Base-by-base conservation (phyloP, 1,140 invertebrate species). In the Trichonephila inaurata region DNA sequence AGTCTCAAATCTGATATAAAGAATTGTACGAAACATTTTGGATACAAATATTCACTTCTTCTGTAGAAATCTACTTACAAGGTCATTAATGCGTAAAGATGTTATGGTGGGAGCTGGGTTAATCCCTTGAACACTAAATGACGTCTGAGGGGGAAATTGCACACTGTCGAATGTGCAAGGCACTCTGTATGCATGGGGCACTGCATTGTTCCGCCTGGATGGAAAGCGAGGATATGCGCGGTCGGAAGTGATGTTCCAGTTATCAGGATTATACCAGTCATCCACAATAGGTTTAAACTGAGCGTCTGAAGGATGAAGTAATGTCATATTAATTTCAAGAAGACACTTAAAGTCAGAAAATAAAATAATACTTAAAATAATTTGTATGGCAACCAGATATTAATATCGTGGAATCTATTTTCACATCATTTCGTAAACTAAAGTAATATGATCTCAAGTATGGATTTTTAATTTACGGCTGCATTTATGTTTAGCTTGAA, bases 211-310 rank as follows among this genome's bases (percentile, higher is more conserved):
- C 28, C 62, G 28, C 12, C 40, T 64, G 14, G 81, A 18, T 7
- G 12, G 19, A 6, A 44, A 33, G 5, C 24, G 24, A 16, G 83
- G 81, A 85, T 69, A 94, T 5, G 61, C 66, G 40, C 62, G 28
- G 7, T 21, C 7, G 0, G 93, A 94, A 44, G 93, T 83, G 5
- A 94, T 77, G 58, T 94, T 94, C 93, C 93, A 94, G 66, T 88
- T 91, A 6, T n/a, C 24, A 2, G 93, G 93, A 58, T 91, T 89
- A 44, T 87, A 91, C 93, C 93, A 94, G 64, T 18, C 77, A 19
- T 91, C 89, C 19, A 58, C 51, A 4, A 16, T 33, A 0, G 58
- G 85, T 14, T 69, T 21, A 64, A 94, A 94, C 18, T 40, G 16
- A 12, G 62, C 58, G 77, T 91, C 93, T 94, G n/a, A 16, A 40